These are phyloP conservation scores for Clivina fossor DNA, from an alignment of 2,888 invertebrate species.

Conservation along the genomic window DNA sequence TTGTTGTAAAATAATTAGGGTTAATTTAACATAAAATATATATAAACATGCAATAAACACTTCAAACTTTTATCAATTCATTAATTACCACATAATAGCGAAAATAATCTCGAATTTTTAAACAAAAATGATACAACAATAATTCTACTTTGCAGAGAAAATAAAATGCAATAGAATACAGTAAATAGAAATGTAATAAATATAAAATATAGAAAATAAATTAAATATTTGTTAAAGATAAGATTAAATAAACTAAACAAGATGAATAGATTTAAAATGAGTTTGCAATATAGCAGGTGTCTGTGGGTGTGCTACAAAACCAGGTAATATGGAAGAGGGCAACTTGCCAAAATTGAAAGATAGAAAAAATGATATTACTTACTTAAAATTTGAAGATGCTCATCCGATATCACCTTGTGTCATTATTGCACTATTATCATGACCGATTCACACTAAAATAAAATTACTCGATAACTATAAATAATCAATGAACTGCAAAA, in stretches of 20 bases:
- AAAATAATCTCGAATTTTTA: no score
- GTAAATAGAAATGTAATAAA: background rate
- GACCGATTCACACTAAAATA: conserved; percentile 29
- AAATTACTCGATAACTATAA: conserved; percentile 34
- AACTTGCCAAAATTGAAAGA: conserved; percentile 47
- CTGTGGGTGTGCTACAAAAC: conserved; percentile 50
- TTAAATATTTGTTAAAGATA: no score
- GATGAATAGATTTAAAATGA: conserved; percentile 20
- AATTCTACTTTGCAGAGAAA: background rate
- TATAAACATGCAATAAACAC: conserved; percentile 2
- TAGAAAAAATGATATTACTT: conserved; percentile 49
- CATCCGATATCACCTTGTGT: conserved; percentile 49
- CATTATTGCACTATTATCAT: conserved; percentile 37
- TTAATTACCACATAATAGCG: no score
- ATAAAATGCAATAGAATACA: background rate
- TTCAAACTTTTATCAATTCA: no score
- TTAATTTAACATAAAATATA: background rate
- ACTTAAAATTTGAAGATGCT: conserved; percentile 46
- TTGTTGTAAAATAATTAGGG: background rate
- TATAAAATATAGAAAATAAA: no score
- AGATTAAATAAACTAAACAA: conserved; percentile 10
- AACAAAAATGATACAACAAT: background rate
- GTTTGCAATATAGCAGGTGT: conserved; percentile 48
- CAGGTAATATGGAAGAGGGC: conserved; percentile 45
- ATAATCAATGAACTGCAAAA: conserved; percentile 35